Evolutionary conservation across 2,888 invertebrate genomes (phyloP), one percentile per base, ranked within the genome.

Genomic region (Argyra leucocephala): DNA sequence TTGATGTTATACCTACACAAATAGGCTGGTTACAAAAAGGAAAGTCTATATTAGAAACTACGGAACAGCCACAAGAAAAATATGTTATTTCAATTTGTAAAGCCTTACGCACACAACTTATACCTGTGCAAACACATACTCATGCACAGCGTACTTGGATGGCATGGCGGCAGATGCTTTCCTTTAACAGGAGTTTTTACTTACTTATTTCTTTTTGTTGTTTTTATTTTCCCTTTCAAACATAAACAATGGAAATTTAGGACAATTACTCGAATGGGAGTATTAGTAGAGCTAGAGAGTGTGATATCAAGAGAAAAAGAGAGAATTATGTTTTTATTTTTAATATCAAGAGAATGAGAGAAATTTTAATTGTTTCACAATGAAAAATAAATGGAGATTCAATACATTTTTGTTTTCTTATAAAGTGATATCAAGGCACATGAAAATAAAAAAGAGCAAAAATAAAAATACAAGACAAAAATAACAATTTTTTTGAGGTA

Each of bases 181-280:
- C 18, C n/a, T 48, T 48, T 3, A 37, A 37, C 5, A 37, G 12
- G 3, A 37, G 12, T 37, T 37, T 37, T 9, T 31, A 10, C 10
- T 31, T 5, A 31, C 31, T 31, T 31, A 7, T 9, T 15, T 37
- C 12, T 37, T 37, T 37, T 37, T 37, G 26, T 6, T 26, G 4
- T 6, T 37, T 3, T 37, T 37, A 10, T 37, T 37, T 10, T 37
- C 6, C 37, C 12, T 48, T 3, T 18, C 18, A 15, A 48, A 48
- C 48, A 48, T 48, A 48, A 48, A 48, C 48, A 48, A 48, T 48
- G n/a, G 18, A 48, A 48, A 48, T 48, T 48, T 18, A 48, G 48
- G 48, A 48, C 48, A 1, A n/a, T 12, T 10, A 31, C 31, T 48
- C 18, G 15, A 48, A 48, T 18, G 12, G 18, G 18, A 48, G 48